Conservation (phyloP, 2,888 invertebrate species). For the Anodontia alba region DNA sequence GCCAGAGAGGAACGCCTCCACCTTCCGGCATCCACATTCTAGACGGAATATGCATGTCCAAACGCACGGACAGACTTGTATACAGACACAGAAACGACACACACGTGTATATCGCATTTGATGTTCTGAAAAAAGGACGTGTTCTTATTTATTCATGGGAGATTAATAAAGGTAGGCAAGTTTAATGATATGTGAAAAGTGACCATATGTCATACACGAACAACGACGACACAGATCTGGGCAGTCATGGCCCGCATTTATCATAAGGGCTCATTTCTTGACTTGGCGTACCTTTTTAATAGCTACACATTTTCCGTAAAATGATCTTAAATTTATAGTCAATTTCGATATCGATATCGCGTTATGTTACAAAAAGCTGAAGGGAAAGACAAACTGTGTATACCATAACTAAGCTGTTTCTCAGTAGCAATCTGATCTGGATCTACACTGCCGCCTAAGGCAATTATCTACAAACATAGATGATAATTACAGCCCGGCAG, state of each 20-base stretch:
- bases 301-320: too few relatives aligned
- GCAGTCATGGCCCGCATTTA: background rate
- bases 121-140: constrained; percentile 52
- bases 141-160: constrained; percentile 65
- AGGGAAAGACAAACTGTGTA: too few relatives aligned
- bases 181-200: background rate
- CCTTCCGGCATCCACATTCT: constrained; percentile 50
- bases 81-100: constrained; percentile 61
- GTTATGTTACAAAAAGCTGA: too few relatives aligned
- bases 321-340: too few relatives aligned
- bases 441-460: too few relatives aligned
- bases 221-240: background rate
- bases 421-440: too few relatives aligned
- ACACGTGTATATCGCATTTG: constrained; percentile 66
- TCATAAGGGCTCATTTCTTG: too few relatives aligned
- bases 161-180: constrained; percentile 53
- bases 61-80: constrained; percentile 63
- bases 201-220: background rate
- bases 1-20: background rate
- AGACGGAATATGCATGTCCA: constrained; percentile 60
- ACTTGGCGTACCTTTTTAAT: too few relatives aligned
- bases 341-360: too few relatives aligned
- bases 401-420: too few relatives aligned
- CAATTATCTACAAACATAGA: too few relatives aligned
- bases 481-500: too few relatives aligned